Evolutionary conservation across 2,888 invertebrate species (phyloP).

Genomic region (Eristalinus sepulchralis): DNA sequence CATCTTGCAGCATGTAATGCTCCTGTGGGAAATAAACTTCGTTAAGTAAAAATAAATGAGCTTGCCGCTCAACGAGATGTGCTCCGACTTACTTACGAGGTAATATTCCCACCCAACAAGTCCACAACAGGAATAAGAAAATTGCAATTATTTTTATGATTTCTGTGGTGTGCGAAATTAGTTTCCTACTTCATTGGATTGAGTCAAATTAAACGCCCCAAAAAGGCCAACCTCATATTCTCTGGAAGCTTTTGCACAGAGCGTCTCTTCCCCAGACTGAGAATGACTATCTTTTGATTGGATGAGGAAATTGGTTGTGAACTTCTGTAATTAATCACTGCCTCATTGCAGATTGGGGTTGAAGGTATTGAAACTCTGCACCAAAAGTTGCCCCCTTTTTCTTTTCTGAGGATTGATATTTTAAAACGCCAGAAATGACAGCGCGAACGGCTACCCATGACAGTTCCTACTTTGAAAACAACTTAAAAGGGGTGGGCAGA

Average conservation of each 20-base stretch:
- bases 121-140: slow-evolving; percentile 17
- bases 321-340: slow-evolving; percentile 55
- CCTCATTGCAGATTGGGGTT: not conserved
- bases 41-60: slow-evolving; percentile 63
- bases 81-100: not conserved
- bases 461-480: slow-evolving; percentile 24
- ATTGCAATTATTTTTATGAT: slow-evolving; percentile 63
- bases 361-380: not conserved
- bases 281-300: slow-evolving; percentile 27
- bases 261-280: not conserved
- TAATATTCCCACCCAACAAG: not conserved
- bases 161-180: slow-evolving; percentile 59
- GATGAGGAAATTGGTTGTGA: slow-evolving; percentile 41
- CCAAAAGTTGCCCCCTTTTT: slow-evolving; percentile 13
- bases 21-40: slow-evolving; percentile 61
- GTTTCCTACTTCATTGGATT: slow-evolving; percentile 43
- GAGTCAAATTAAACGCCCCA: slow-evolving; percentile 19
- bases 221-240: not conserved
- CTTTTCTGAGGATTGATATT: slow-evolving; percentile 38
- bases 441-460: slow-evolving; percentile 29
- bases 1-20: slow-evolving; percentile 4
- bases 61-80: slow-evolving; percentile 9
- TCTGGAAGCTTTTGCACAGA: not conserved
- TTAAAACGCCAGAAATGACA: slow-evolving; percentile 41
- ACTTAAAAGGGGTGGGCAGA: slow-evolving; percentile 25